These are phyloP conservation scores for Pleuronectes platessa DNA, from an alignment of 2,113 vertebrate genomes.

Conservation along the genomic window DNA sequence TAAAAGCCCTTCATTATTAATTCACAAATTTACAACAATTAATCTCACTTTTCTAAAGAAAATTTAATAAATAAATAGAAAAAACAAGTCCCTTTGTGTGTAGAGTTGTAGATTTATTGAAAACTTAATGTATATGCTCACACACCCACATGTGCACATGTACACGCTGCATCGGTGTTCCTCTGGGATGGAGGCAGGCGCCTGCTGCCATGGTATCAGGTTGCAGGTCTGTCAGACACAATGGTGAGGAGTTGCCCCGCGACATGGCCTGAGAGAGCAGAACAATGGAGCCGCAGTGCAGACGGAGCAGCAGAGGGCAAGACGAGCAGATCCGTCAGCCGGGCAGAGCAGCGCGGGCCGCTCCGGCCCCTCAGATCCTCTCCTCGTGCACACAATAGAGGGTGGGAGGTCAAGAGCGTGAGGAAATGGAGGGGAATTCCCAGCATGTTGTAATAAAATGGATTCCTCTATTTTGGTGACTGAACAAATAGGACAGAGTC, in stretches of 20 bases:
- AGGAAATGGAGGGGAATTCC: constrained; percentile 80
- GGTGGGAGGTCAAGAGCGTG: constrained; percentile 75
- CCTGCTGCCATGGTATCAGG: constrained; percentile 68
- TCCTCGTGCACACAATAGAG: constrained; percentile 72
- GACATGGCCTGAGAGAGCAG: constrained; percentile 63
- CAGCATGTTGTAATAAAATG: constrained; percentile 76
- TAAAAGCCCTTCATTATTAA: background rate
- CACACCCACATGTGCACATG: background rate
- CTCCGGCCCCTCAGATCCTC: constrained; percentile 55
- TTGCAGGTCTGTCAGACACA: constrained; percentile 75
- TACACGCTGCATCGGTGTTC: constrained; percentile 43
- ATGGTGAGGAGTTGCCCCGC: constrained; percentile 74
- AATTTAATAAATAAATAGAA: background rate
- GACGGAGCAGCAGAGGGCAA: constrained; percentile 70
- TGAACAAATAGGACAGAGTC: constrained; percentile 58
- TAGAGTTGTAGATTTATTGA: background rate
- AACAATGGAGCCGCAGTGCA: constrained; percentile 78
- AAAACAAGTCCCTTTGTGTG: background rate
- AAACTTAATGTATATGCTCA: constrained; percentile 13
- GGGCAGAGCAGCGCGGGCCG: constrained; percentile 55
- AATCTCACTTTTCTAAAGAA: background rate
- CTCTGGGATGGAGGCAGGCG: constrained; percentile 58
- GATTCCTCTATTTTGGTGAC: constrained; percentile 70
- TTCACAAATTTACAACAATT: background rate
- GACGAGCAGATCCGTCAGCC: constrained; percentile 71